Base-by-base conservation (phyloP, 1,140 invertebrate species). In the Vanessa tameamea region DNA sequence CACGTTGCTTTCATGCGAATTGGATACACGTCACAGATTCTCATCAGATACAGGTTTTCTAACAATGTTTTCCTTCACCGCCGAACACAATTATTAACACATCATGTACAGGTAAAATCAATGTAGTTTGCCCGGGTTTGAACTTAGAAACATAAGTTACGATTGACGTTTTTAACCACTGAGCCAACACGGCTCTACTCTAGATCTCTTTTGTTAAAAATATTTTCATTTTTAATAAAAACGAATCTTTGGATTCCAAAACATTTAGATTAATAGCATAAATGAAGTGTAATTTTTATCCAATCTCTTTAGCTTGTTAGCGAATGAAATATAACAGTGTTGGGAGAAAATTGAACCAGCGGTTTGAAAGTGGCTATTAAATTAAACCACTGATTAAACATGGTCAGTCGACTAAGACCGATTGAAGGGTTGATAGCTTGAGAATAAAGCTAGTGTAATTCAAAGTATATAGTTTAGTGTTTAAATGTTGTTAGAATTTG, bases 251-350 rank as follows among this genome's bases (percentile, higher is more conserved):
- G 26, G 26, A 37, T 37, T 59, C 6, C 13, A 16, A 72, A 72
- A 69, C 72, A 53, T 72, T 78, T 59, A 78, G 82, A 87, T 87
- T 80, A 82, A 86, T 83, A 72, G 76, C 64, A 50, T 73, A 86
- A 83, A 85, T 64, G 79, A 76, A 69, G 77, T 77, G 80, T 68
- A 86, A 84, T 87, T 87, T 89, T 83, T 82, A 86, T 79, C 76
- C 82, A 76, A 80, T 87, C 85, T 76, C 80, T 75, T 71, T 76
- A 47, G 75, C 84, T 84, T 84, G 84, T 83, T 82, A 81, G 77
- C 55, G 69, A 72, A 73, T 85, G 80, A 87, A 84, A 86, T 84
- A 84, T 86, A 80, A 78, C 78, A 72, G 76, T 76, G 73, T 76
- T 63, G 75, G 61, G 77, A 77, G 85, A 82, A 84, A 88, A 87